phyloP scores from a whole-genome alignment of 2,888 invertebrate species.

The Oasisia sp. region DNA sequence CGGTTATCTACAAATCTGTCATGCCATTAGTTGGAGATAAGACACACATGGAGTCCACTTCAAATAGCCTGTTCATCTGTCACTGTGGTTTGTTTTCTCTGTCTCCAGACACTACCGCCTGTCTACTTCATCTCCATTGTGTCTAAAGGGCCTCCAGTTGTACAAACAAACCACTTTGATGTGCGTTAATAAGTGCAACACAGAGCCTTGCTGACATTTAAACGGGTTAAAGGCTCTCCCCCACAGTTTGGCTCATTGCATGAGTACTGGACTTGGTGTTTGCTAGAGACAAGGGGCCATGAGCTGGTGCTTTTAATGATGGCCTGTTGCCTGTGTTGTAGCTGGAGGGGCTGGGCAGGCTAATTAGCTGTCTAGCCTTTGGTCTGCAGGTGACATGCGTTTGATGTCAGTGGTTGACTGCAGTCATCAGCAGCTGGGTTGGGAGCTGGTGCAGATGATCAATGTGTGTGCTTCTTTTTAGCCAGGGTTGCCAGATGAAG shows the following conservation, averaged over 20 bases:
- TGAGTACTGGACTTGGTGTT: background rate
- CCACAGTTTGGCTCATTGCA: background rate
- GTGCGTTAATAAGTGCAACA: background rate
- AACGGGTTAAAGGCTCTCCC: background rate
- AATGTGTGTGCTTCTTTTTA: background rate
- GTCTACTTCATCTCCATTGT: background rate
- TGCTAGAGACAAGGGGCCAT: too few species aligned
- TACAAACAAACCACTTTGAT: conserved; percentile 13
- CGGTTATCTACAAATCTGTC: background rate
- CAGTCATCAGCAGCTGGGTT: background rate
- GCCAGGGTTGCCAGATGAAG: background rate
- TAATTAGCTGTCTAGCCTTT: conserved; percentile 4
- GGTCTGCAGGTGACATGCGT: background rate
- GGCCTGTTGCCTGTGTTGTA: background rate
- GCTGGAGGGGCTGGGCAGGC: background rate
- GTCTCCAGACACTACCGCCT: background rate
- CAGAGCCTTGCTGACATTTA: background rate
- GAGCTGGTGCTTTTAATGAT: background rate
- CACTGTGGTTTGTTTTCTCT: background rate
- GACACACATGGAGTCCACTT: background rate
- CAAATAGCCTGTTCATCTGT: background rate
- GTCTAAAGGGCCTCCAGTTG: background rate
- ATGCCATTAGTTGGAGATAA: background rate
- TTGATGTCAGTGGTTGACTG: background rate
- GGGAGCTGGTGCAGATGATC: background rate